Percentiles rank a stretch among this genome's conserved stretches.
phyloP scores from a whole-genome alignment of 2,888 invertebrate genomes.

The Synergus japonicus region DNA sequence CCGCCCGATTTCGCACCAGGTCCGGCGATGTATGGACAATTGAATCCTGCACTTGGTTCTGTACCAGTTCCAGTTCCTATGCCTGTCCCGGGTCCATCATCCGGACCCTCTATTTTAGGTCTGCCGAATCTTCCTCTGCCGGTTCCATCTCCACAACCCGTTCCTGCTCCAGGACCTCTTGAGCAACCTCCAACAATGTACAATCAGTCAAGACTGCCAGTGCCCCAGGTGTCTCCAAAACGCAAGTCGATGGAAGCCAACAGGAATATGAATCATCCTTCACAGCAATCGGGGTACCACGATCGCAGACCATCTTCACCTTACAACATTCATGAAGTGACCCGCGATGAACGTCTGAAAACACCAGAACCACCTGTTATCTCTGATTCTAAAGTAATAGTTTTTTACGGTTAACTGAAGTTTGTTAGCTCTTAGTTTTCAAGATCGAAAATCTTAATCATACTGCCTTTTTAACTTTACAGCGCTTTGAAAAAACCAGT shows the following conservation, averaged over 20 bases:
- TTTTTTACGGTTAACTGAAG: background rate
- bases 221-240: conserved; percentile 4
- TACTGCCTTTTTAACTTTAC: conserved; percentile 58
- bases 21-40: conserved; percentile 68
- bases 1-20: conserved; percentile 63
- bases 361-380: conserved; percentile 76
- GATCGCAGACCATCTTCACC: conserved; percentile 47
- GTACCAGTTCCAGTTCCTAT: conserved; percentile 57
- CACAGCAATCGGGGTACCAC: conserved; percentile 31
- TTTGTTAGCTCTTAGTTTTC: background rate
- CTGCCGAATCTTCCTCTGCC: conserved; percentile 43
- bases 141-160: conserved; percentile 50
- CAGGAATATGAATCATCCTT: background rate
- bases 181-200: conserved; percentile 15
- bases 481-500: conserved; percentile 75
- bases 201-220: conserved; percentile 39
- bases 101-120: conserved; percentile 47
- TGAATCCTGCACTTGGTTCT: conserved; percentile 49
- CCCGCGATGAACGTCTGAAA: conserved; percentile 67
- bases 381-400: conserved; percentile 74
- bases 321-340: conserved; percentile 57
- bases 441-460: background rate
- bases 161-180: conserved; percentile 57
- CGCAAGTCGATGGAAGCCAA: background rate
- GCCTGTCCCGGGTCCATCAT: conserved; percentile 62